phyloP scores from a whole-genome alignment of 2,113 vertebrate species.

The Proterorhinus semilunaris region DNA sequence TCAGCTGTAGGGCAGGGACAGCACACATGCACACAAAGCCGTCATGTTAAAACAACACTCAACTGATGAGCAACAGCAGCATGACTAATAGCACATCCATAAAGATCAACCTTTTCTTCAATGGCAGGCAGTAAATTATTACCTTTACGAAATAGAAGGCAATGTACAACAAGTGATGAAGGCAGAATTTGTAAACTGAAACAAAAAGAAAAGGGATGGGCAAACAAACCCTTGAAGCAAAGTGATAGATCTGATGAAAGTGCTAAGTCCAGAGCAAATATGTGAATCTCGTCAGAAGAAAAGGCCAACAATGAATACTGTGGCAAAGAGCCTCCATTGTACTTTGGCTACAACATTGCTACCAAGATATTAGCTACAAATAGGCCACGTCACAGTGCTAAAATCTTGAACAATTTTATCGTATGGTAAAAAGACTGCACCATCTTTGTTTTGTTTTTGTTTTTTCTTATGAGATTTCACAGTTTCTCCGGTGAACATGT shows the following conservation, averaged over 20 bases:
- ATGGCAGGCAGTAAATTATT: slow-evolving; percentile 34
- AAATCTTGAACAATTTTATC: slow-evolving; percentile 40
- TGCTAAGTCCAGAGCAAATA: slow-evolving; percentile 33
- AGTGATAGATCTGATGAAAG: slow-evolving; percentile 48
- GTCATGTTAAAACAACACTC: slow-evolving; percentile 40
- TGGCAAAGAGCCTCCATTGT: not conserved
- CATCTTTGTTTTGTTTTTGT: slow-evolving; percentile 3
- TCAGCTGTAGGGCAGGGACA: slow-evolving; percentile 71
- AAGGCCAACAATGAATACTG: not conserved
- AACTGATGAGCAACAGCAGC: slow-evolving; percentile 18
- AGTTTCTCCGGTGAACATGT: slow-evolving; percentile 47
- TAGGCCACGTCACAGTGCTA: slow-evolving; percentile 69
- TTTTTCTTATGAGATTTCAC: slow-evolving; percentile 29
- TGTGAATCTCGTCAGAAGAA: not conserved
- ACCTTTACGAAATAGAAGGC: slow-evolving; percentile 50
- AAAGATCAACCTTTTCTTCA: slow-evolving; percentile 41
- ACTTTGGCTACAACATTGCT: slow-evolving; percentile 7
- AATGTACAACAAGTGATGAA: slow-evolving; percentile 39
- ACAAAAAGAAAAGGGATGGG: slow-evolving; percentile 28
- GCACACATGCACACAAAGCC: slow-evolving; percentile 54
- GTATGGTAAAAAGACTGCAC: slow-evolving; percentile 27
- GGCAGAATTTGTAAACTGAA: slow-evolving; percentile 45
- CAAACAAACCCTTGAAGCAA: slow-evolving; percentile 38
- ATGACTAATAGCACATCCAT: slow-evolving; percentile 3
- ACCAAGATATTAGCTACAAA: slow-evolving; percentile 30